phyloP scores from a whole-genome alignment of 1,140 invertebrate species.

The Apocrypta bakeri region DNA sequence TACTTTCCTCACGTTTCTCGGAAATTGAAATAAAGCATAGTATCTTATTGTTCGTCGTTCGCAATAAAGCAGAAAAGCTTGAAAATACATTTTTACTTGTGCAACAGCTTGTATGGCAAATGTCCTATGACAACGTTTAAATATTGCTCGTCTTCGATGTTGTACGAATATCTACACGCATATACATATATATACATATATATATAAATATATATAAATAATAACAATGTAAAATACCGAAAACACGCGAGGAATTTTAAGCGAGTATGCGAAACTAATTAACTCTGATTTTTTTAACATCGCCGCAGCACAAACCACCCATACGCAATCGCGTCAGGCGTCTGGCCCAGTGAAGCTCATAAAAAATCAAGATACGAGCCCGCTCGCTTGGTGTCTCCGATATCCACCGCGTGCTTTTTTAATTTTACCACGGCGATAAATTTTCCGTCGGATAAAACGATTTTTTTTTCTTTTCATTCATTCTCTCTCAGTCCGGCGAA shows the following conservation, averaged over 20 bases:
- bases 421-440: slow-evolving; percentile 49
- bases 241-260: neutral
- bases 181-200: no score
- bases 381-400: slow-evolving; percentile 21
- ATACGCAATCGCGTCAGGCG: slow-evolving; percentile 16
- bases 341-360: slow-evolving; percentile 17
- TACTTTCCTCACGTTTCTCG: neutral
- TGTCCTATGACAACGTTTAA: no score
- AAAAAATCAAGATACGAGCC: slow-evolving; percentile 23
- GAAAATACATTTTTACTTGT: neutral
- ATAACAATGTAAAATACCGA: neutral
- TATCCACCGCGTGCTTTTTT: slow-evolving; percentile 39
- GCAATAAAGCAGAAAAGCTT: no score
- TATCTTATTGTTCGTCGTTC: neutral
- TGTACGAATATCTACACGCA: no score
- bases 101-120: neutral
- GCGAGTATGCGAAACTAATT: slow-evolving; percentile 22
- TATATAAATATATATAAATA: no score
- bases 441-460: slow-evolving; percentile 38
- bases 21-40: neutral
- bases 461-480: neutral
- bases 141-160: no score
- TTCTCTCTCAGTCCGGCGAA: neutral
- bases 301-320: slow-evolving; percentile 22
- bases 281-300: neutral